Percentiles rank a stretch among this genome's conserved stretches.
These are phyloP conservation scores for Megalops cyprinoides DNA, from an alignment of 2,797 vertebrate genomes.

Conservation along the genomic window DNA sequence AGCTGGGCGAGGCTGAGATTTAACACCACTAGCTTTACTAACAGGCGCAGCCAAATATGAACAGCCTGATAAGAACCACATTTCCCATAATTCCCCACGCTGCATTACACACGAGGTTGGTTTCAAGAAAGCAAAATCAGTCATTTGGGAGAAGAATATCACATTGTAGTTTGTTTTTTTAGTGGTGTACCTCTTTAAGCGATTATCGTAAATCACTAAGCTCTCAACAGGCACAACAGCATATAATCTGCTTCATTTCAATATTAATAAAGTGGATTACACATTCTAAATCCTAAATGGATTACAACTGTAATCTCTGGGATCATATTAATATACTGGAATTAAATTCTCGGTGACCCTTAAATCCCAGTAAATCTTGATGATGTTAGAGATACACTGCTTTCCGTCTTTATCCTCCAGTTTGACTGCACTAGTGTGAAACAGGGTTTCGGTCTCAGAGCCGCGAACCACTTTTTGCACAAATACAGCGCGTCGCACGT, in stretches of 20 bases:
- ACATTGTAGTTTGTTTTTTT: background rate
- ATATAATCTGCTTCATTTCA: conserved; percentile 74
- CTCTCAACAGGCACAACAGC: conserved; percentile 50
- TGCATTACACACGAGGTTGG: background rate
- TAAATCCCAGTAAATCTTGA: conserved; percentile 52
- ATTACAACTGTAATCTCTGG: conserved; percentile 82
- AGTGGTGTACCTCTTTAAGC: conserved; percentile 9
- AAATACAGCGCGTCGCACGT: background rate
- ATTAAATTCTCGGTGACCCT: conserved; percentile 59
- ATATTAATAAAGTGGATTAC: conserved; percentile 80
- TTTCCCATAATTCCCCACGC: background rate
- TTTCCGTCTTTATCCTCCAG: background rate
- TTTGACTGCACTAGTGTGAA: background rate
- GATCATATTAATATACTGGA: conserved; percentile 75
- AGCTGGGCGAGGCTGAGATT: background rate
- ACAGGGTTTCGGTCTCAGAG: background rate
- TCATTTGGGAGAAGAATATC: background rate
- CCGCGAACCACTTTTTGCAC: background rate
- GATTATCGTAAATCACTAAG: conserved; percentile 17
- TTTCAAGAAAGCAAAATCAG: background rate
- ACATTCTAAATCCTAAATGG: conserved; percentile 76
- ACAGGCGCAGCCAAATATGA: background rate
- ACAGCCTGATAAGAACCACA: background rate
- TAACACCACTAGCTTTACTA: background rate
- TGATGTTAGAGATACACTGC: conserved; percentile 30